Percentiles rank a stretch among this genome's conserved stretches.
These are phyloP conservation scores for Rutilus rutilus DNA, from an alignment of 2,113 vertebrate species.

Conservation along the genomic window DNA sequence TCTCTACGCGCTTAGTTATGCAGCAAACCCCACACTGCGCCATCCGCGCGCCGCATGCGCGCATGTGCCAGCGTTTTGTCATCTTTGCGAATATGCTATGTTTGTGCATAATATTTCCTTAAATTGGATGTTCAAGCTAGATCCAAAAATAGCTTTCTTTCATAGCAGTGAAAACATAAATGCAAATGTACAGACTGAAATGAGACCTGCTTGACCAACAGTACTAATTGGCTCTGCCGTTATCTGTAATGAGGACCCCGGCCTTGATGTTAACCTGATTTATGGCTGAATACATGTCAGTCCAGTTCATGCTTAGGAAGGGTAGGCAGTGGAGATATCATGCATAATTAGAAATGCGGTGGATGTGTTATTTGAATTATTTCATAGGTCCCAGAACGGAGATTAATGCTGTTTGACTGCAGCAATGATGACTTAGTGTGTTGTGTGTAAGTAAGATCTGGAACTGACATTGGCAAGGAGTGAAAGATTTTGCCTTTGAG, in stretches of 20 bases:
- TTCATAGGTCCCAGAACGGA: constrained; percentile 52
- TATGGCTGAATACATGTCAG: constrained; percentile 7
- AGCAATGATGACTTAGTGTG: constrained; percentile 47
- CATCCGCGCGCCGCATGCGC: constrained; percentile 22
- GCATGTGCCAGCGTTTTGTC: constrained; percentile 14
- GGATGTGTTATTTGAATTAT: constrained; percentile 73
- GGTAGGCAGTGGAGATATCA: constrained; percentile 68
- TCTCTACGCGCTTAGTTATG: constrained; percentile 74
- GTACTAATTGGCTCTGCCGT: neutral
- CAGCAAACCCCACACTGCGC: constrained; percentile 62
- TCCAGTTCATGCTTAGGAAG: neutral
- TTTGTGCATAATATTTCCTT: constrained; percentile 1
- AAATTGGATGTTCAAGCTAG: neutral
- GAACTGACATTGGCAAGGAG: constrained; percentile 26
- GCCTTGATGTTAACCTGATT: constrained; percentile 7
- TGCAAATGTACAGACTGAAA: neutral
- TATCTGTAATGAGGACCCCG: constrained; percentile 7
- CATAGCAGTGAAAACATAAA: neutral
- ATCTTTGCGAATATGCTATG: constrained; percentile 4
- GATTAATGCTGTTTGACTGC: constrained; percentile 71
- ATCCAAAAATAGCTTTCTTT: neutral
- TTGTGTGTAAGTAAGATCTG: neutral
- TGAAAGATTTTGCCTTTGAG: constrained; percentile 30
- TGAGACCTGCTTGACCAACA: neutral
- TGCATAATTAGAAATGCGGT: constrained; percentile 71